Conservation (phyloP, 2,888 invertebrate species). For the Drosophila borealis region DNA sequence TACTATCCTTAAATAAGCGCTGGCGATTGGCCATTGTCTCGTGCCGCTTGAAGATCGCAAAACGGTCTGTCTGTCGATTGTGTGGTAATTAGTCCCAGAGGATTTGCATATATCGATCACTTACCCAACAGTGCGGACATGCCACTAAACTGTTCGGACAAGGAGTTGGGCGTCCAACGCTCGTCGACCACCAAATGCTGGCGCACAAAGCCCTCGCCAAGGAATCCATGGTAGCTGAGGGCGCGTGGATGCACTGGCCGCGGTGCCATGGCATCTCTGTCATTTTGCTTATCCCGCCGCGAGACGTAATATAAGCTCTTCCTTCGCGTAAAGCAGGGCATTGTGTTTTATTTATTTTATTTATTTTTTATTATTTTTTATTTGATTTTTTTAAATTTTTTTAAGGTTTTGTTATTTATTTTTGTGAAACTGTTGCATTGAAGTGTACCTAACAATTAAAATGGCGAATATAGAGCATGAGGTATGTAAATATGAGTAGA, state of each 20-base stretch:
- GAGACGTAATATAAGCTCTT: neutral
- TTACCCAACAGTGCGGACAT: conserved; percentile 80
- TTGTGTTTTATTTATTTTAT: conserved; percentile 3
- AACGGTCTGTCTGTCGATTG: conserved; percentile 64
- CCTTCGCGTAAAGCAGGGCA: conserved; percentile 31
- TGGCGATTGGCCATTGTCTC: conserved; percentile 71
- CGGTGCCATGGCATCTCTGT: conserved; percentile 53
- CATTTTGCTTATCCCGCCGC: conserved; percentile 25
- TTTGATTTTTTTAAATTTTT: neutral
- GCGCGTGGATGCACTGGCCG: conserved; percentile 79
- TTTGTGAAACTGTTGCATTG: neutral
- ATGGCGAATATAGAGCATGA: neutral
- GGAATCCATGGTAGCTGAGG: conserved; percentile 80
- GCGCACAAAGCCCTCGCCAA: conserved; percentile 75
- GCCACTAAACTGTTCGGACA: conserved; percentile 78
- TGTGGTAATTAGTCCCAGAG: too few relatives aligned
- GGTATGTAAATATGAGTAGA: neutral
- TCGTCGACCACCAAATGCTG: conserved; percentile 82
- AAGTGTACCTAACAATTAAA: conserved; percentile 23
- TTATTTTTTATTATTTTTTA: neutral
- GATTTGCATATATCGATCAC: conserved; percentile 11
- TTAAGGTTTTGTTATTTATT: neutral
- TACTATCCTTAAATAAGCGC: conserved; percentile 49
- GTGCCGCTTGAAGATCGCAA: conserved; percentile 66
- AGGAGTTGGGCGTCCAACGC: conserved; percentile 78